Conservation (phyloP, 2,888 invertebrate species). For the Antheraea yamamai region DNA sequence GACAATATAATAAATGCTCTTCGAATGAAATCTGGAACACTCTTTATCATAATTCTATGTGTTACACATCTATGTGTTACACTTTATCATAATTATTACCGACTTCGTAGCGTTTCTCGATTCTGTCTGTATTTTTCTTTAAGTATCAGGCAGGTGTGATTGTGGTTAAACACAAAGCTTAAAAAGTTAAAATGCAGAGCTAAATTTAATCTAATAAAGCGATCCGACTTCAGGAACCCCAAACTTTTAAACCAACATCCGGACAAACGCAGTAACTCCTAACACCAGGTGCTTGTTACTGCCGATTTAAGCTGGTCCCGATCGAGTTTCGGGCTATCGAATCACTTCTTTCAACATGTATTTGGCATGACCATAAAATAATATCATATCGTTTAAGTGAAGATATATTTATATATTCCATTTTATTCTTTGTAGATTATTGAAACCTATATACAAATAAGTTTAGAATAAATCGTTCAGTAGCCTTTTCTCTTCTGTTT, state of each 20-base stretch:
- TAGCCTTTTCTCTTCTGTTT: too few relatives aligned
- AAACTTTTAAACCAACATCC: conserved; percentile 12
- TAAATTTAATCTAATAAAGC: neutral
- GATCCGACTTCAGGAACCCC: conserved; percentile 4
- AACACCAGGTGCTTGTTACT: conserved; percentile 20
- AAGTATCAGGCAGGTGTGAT: neutral
- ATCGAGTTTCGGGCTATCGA: conserved; percentile 20
- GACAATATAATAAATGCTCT: too few relatives aligned
- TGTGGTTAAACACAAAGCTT: neutral
- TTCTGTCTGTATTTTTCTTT: neutral
- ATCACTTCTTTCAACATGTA: conserved; percentile 17
- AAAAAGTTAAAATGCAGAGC: neutral
- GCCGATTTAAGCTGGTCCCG: conserved; percentile 17
- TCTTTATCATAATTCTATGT: too few relatives aligned
- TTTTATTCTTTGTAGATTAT: neutral
- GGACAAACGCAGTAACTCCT: conserved; percentile 20
- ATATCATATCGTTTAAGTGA: neutral
- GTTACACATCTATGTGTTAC: too few relatives aligned
- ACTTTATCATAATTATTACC: too few relatives aligned
- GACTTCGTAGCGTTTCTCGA: neutral
- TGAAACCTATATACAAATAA: neutral
- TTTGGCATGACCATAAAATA: conserved; percentile 6
- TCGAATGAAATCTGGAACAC: too few relatives aligned
- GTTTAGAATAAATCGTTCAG: too few relatives aligned
- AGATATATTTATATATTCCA: neutral